Base-by-base conservation (phyloP, 1,140 invertebrate species). In the Sipha flava region DNA sequence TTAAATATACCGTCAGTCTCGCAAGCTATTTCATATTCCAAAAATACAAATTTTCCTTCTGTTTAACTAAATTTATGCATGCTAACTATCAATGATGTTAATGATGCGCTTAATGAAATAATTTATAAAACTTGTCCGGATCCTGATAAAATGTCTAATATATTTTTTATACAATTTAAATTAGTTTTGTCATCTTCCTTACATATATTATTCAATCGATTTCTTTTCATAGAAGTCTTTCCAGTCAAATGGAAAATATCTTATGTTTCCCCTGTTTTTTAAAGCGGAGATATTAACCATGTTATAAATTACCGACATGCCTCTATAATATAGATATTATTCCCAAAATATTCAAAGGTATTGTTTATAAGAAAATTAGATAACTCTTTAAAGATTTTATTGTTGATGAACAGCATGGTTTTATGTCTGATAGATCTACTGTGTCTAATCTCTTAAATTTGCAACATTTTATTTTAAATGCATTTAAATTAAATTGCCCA, bases 121-220 rank as follows among this genome's bases (percentile, higher is more conserved):
- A n/a, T 0, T 40, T 66, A 66, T 66, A 66, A 18, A n/a, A 66
- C 31, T 45, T 79, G n/a, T 66, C 18, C 62, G 57, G 34, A 49
- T 70, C 31, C 34, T 59, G 86, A 87, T 59, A 82, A 40, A 29
- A 43, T 62, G 2, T 45, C 57, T n/a, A 79, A 64, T n/a, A 47
- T 26, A 47, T 64, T 79, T 43, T 34, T 62, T 79, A 26, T 57
- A 57, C 43, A 73, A 52, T 73, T 23, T 47, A 73, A 73, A 73
- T 52, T 47, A 34, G 70, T 47, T 49, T 52, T 73, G 14, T 73
- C 26, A 52, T 31, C 70, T 3, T n/a, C 49, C 70, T 73, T 73
- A 73, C 34, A 10, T 47, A n/a, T n/a, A n/a, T n/a, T n/a, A n/a
- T n/a, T n/a, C n/a, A n/a, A n/a, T n/a, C n/a, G n/a, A n/a, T n/a